Conservation (phyloP, 2,888 invertebrate genomes). For the Cyclophora punctaria region DNA sequence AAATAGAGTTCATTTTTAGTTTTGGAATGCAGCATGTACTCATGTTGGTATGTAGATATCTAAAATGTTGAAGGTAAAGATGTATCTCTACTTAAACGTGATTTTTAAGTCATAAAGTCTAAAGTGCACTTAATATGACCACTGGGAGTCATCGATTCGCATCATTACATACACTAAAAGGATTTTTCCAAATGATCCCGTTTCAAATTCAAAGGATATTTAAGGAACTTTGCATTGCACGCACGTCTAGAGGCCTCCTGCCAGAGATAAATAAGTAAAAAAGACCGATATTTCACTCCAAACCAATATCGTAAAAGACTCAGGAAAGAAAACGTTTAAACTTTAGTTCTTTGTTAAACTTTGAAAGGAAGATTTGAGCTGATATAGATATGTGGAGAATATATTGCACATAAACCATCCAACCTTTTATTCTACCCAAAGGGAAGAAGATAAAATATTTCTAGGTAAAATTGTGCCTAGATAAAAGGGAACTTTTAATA, state of each 20-base stretch:
- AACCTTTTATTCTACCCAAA: too few relatives aligned
- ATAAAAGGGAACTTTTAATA: too few relatives aligned
- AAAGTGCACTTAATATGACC: too few relatives aligned
- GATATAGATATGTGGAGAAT: constrained; percentile 1
- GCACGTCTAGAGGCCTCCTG: constrained; percentile 49
- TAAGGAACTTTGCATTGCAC: constrained; percentile 42
- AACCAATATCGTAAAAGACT: constrained; percentile 58
- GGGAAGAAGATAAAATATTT: too few relatives aligned
- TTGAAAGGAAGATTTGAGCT: background rate
- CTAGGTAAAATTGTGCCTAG: too few relatives aligned
- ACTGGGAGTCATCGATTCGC: constrained; percentile 2
- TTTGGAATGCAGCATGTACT: too few relatives aligned
- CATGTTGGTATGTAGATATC: too few relatives aligned
- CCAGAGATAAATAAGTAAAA: constrained; percentile 60
- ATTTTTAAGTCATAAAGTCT: too few relatives aligned
- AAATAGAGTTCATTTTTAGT: background rate
- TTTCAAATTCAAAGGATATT: constrained; percentile 44
- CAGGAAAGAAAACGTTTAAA: constrained; percentile 40
- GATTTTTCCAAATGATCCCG: constrained; percentile 40
- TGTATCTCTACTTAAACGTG: too few relatives aligned
- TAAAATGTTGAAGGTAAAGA: too few relatives aligned
- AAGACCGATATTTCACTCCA: constrained; percentile 55
- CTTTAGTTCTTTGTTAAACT: constrained; percentile 22
- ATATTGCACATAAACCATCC: constrained; percentile 6
- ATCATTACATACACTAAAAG: constrained; percentile 27